phyloP scores from a whole-genome alignment of 2,113 vertebrate species.

The Poecile atricapillus region DNA sequence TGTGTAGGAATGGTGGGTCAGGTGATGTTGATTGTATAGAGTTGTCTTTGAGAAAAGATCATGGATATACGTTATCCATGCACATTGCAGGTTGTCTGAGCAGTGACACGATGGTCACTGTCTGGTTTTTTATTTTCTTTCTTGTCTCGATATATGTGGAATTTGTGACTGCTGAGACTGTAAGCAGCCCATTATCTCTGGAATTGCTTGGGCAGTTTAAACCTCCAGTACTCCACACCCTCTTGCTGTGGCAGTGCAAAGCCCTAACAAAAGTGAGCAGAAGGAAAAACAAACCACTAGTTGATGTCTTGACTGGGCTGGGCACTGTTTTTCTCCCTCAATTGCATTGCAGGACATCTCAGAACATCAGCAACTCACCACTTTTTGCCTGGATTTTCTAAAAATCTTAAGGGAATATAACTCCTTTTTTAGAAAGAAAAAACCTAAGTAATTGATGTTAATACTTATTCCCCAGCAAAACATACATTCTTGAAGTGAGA shows the following conservation, averaged over 20 bases:
- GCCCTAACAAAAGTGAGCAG: not conserved
- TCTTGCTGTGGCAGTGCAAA: not conserved
- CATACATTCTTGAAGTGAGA: not conserved
- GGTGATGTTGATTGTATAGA: not conserved
- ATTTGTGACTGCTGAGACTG: not conserved
- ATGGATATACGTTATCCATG: fast-evolving
- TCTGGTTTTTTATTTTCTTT: not conserved
- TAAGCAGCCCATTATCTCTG: not conserved
- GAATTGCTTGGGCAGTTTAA: not conserved
- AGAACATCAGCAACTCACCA: not conserved
- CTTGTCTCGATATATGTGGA: not conserved
- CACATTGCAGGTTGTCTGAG: not conserved
- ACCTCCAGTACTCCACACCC: not conserved
- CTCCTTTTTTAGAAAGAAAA: not conserved
- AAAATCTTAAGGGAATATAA: not conserved
- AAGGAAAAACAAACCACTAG: not conserved
- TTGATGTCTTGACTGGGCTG: not conserved
- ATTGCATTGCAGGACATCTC: not conserved
- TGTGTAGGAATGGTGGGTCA: not conserved
- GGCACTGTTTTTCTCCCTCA: not conserved
- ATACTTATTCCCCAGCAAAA: not conserved
- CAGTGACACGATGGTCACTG: fast-evolving
- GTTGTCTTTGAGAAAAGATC: not conserved
- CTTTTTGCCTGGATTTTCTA: not conserved
- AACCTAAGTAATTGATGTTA: not conserved